A percentile compares a stretch with the other conserved stretches of the same genome.
Evolutionary conservation across 2,113 vertebrate species (phyloP).

Genomic region (Psittacula cyanocephala): DNA sequence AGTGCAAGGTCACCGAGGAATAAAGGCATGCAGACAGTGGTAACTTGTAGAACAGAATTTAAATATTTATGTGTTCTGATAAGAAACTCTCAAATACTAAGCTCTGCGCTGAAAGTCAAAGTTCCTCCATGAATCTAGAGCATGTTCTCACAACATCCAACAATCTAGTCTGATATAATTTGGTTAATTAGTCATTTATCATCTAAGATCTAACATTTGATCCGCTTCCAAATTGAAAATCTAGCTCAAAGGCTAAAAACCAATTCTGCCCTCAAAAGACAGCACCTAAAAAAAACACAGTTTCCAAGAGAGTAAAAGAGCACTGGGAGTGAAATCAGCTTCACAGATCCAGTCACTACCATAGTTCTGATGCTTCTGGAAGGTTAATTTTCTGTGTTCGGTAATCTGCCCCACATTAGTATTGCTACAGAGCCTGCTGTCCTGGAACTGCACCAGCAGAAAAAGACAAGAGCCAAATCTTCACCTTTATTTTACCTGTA

Average conservation of each 20-base stretch:
- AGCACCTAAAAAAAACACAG: fast-evolving
- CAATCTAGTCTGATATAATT: background rate
- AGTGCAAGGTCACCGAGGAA: background rate
- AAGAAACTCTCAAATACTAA: background rate
- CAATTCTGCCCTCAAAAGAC: background rate
- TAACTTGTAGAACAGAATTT: background rate
- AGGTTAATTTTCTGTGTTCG: background rate
- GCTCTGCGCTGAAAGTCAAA: background rate
- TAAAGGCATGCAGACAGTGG: background rate
- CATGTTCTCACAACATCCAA: background rate
- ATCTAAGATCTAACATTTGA: background rate
- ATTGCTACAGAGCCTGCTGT: background rate
- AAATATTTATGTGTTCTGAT: background rate
- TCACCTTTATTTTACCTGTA: background rate
- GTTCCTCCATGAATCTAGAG: background rate
- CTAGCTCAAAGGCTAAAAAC: background rate
- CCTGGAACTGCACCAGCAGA: background rate
- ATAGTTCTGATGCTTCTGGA: background rate
- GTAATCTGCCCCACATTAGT: background rate
- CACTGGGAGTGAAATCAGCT: background rate
- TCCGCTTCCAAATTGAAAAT: background rate
- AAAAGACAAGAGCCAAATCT: background rate
- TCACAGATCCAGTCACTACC: background rate
- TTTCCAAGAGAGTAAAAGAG: fast-evolving
- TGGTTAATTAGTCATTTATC: background rate